These are phyloP conservation scores for Proteles cristata DNA, from an alignment of 2,113 vertebrate species.

Conservation along the genomic window DNA sequence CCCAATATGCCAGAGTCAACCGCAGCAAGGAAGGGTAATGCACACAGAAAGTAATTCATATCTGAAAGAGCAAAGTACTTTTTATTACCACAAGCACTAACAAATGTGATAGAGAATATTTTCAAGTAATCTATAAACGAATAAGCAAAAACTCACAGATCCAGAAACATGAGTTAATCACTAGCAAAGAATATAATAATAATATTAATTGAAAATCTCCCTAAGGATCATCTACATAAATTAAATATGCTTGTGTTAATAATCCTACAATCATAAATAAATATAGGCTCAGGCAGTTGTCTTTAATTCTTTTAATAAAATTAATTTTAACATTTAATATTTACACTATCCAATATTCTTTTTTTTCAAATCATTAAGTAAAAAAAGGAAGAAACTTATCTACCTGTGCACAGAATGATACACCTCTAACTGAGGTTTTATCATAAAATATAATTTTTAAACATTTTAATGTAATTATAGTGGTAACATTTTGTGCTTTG, in stretches of 20 bases:
- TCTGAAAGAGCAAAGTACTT: constrained; percentile 73
- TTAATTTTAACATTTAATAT: neutral
- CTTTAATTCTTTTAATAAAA: neutral
- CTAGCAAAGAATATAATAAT: neutral
- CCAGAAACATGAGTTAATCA: neutral
- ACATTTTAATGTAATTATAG: neutral
- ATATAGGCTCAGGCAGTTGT: neutral
- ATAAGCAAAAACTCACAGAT: neutral
- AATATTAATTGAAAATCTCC: neutral
- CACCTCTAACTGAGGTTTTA: neutral
- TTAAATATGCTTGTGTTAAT: neutral
- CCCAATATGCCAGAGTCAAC: constrained; percentile 85
- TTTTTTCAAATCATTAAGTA: neutral
- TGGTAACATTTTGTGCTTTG: neutral
- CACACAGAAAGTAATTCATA: constrained; percentile 86
- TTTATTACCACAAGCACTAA: neutral
- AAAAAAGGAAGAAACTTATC: neutral
- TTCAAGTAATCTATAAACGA: neutral
- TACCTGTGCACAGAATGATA: neutral
- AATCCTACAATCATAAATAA: neutral
- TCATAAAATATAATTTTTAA: neutral
- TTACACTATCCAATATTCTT: neutral
- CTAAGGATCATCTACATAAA: neutral
- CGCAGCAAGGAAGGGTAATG: constrained; percentile 86
- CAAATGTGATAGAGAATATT: neutral